These are phyloP conservation scores for Irena cyanogastra DNA, from an alignment of 2,113 vertebrate genomes.

Conservation along the genomic window DNA sequence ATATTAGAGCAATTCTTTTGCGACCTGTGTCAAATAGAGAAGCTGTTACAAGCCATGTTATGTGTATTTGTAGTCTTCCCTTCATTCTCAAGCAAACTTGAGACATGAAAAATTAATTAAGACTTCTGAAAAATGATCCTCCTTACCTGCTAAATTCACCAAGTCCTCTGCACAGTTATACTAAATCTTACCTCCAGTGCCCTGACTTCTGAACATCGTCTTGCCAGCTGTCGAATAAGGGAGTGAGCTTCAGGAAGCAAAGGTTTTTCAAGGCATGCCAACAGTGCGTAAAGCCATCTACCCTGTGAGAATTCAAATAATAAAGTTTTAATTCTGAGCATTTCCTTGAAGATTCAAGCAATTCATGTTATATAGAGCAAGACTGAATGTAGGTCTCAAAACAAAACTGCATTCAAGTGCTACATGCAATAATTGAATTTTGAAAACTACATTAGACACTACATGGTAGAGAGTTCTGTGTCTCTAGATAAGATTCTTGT, in stretches of 20 bases:
- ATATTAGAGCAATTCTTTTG: not conserved
- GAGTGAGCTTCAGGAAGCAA: conserved; percentile 95
- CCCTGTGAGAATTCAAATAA: conserved; percentile 73
- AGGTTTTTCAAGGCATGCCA: conserved; percentile 95
- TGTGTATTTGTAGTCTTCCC: not conserved
- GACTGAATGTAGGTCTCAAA: not conserved
- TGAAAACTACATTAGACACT: not conserved
- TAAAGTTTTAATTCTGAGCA: not conserved
- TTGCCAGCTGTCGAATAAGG: conserved; percentile 91
- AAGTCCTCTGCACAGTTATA: not conserved
- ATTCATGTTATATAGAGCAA: not conserved
- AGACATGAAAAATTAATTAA: not conserved
- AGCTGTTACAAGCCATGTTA: not conserved
- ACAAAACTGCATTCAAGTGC: not conserved
- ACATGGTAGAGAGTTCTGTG: not conserved
- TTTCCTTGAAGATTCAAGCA: not conserved
- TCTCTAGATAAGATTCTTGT: not conserved
- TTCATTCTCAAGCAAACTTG: not conserved
- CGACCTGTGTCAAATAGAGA: not conserved
- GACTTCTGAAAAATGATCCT: not conserved
- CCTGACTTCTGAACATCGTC: conserved; percentile 88
- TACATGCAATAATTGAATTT: not conserved
- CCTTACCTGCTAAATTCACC: not conserved
- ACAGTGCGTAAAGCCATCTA: conserved; percentile 88
- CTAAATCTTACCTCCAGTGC: conserved; percentile 78